Evolutionary conservation across 2,113 vertebrate genomes (phyloP).

Genomic region (Tetrao urogallus): DNA sequence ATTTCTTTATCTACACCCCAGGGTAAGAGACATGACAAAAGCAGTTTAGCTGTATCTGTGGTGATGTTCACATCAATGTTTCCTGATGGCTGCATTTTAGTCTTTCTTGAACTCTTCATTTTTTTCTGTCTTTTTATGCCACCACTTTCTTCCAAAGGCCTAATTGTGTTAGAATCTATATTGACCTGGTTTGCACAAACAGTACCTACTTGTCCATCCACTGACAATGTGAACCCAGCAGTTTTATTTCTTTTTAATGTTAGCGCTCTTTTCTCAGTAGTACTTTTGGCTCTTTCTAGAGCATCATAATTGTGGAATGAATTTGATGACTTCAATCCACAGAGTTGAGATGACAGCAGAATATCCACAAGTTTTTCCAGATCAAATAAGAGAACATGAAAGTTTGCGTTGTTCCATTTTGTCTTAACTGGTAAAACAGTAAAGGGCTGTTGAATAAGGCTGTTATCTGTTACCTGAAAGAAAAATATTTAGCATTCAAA

Average conservation of each 20-base stretch:
- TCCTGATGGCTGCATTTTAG: conserved; percentile 19
- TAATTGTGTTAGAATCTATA: not conserved
- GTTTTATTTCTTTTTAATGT: conserved; percentile 75
- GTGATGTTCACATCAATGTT: conserved; percentile 38
- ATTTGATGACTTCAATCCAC: conserved; percentile 48
- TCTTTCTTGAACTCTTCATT: conserved; percentile 77
- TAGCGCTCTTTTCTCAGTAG: conserved; percentile 70
- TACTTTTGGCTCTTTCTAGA: conserved; percentile 74
- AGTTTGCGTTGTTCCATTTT: conserved; percentile 61
- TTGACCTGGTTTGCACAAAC: not conserved
- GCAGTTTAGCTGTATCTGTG: conserved; percentile 73
- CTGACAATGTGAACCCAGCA: not conserved
- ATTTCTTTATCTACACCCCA: conserved; percentile 80
- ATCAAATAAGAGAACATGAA: conserved; percentile 82
- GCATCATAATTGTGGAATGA: conserved; percentile 61
- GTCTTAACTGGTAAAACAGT: conserved; percentile 74
- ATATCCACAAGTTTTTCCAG: conserved; percentile 76
- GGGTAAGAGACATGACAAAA: conserved; percentile 81
- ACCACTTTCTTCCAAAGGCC: conserved; percentile 47
- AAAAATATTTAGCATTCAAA: not conserved
- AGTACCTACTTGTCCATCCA: conserved; percentile 23
- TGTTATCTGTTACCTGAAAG: conserved; percentile 44
- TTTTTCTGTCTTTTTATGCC: conserved; percentile 74
- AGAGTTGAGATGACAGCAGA: conserved; percentile 53
- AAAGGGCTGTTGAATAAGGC: conserved; percentile 59